Base-by-base conservation (phyloP, 2,888 invertebrate genomes). In the Agrochola lota region DNA sequence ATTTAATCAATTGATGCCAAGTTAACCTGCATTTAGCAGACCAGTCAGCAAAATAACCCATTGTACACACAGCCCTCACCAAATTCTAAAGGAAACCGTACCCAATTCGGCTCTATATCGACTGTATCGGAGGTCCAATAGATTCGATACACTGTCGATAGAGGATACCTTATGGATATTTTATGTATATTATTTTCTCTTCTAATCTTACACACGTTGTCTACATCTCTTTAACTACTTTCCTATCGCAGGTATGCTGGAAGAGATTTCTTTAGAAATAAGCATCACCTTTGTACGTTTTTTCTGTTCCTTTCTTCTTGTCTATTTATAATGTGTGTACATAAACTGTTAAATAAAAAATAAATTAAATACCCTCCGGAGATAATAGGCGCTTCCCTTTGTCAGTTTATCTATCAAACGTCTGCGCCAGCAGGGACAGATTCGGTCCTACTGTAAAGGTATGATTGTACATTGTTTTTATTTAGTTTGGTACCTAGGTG, bases 341-440 rank as follows among this genome's bases (percentile, higher is more conserved):
- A n/a, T n/a, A n/a, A n/a, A n/a, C n/a, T n/a, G n/a, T n/a, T n/a
- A n/a, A n/a, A n/a, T n/a, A n/a, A n/a, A n/a, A n/a, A n/a, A n/a
- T n/a, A n/a, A n/a, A n/a, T n/a, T n/a, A n/a, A n/a, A n/a, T n/a
- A 68, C 60, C 70, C n/a, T 75, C 66, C n/a, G 23, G 66, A 81
- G 71, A 80, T 78, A 78, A 88, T 77, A 55, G 71, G 15, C 49
- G 15, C 35, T 77, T 74, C 64, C 69, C 82, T 84, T 80, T 84
- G 80, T 86, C 74, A 71, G 69, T 66, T 77, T 84, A 81, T 84
- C 81, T 80, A 74, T 84, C 77, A 81, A 81, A 71, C 67, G 71
- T 85, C 57, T 43, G n/a, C n/a, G 49, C 52, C 52, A 60, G 66
- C 12, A 20, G 23, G 35, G n/a, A 30, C 30, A 67, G 66, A 46